Conservation (phyloP, 2,888 invertebrate genomes). For the Polymixis lichenea region DNA sequence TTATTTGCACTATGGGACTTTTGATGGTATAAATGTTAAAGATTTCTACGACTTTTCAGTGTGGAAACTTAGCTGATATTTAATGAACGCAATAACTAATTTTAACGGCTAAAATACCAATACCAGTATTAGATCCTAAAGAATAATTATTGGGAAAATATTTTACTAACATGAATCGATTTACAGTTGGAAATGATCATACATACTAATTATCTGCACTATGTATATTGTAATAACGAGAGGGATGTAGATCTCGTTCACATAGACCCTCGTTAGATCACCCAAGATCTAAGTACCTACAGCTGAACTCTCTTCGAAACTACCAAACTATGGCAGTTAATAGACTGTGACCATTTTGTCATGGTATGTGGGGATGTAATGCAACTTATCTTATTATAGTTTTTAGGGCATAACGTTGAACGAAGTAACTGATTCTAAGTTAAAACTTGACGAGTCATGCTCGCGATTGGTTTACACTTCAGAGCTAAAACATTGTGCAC, state of each 20-base stretch:
- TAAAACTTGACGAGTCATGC: conserved; percentile 15
- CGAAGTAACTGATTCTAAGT: conserved; percentile 17
- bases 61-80: not conserved
- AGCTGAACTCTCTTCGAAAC: conserved; percentile 51
- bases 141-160: not conserved
- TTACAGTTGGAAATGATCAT: not conserved
- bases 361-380: conserved; percentile 66
- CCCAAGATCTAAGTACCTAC: conserved; percentile 2
- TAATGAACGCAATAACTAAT: not conserved
- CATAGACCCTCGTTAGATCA: not conserved
- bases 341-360: conserved; percentile 74
- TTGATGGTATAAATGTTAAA: too few relatives aligned
- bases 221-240: not conserved
- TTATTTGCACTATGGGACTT: not conserved
- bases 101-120: not conserved
- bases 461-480: not conserved
- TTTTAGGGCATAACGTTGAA: conserved; percentile 72
- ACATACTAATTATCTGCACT: not conserved
- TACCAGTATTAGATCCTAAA: too few relatives aligned
- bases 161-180: not conserved
- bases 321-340: conserved; percentile 62
- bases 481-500: not conserved
- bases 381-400: conserved; percentile 61
- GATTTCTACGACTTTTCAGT: not conserved
- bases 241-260: not conserved